phyloP scores from a whole-genome alignment of 2,113 vertebrate species.

The Sminthopsis crassicaudata region DNA sequence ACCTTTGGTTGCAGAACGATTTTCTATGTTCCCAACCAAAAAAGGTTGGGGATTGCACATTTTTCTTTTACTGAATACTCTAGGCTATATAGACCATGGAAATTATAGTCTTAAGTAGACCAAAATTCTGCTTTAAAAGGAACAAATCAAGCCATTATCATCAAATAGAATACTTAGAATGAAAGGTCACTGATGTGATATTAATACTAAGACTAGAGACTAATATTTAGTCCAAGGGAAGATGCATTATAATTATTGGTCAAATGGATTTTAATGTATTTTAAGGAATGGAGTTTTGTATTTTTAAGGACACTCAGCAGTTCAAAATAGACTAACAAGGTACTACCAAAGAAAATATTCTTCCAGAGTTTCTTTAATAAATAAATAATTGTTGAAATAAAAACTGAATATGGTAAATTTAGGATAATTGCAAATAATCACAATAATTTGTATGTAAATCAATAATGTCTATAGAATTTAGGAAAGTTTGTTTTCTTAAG shows the following conservation, averaged over 20 bases:
- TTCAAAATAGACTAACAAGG: background rate
- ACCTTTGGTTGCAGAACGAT: background rate
- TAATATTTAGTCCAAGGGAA: background rate
- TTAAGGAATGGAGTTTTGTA: background rate
- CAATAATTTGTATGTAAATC: background rate
- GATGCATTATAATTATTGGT: background rate
- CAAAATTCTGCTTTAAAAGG: background rate
- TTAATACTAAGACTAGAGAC: background rate
- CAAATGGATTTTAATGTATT: background rate
- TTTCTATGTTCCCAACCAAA: background rate
- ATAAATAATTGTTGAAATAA: background rate
- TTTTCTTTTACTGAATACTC: background rate
- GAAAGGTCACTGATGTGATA: background rate
- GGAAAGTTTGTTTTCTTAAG: background rate
- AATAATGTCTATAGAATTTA: background rate
- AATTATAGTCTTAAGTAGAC: background rate
- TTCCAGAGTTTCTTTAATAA: background rate
- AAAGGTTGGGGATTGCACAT: background rate
- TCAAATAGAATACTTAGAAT: background rate
- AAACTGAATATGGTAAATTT: background rate
- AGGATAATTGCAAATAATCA: background rate
- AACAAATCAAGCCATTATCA: background rate
- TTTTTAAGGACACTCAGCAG: background rate
- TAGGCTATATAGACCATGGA: background rate
- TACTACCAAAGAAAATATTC: background rate